phyloP scores from a whole-genome alignment of 2,888 invertebrate genomes.

The Ophion ellenae region DNA sequence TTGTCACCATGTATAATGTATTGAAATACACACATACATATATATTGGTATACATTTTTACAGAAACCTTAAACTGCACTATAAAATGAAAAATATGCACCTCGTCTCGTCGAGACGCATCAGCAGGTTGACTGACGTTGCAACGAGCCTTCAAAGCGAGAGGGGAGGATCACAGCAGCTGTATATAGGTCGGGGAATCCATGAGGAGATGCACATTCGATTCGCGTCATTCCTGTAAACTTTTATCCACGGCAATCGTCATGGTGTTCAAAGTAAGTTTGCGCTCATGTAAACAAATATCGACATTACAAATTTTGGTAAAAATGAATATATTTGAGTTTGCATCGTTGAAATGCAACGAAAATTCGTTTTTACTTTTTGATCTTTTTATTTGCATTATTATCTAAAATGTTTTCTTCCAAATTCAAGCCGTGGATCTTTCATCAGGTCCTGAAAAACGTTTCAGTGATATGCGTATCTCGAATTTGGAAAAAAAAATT shows the following conservation, averaged over 20 bases:
- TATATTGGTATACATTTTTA: neutral
- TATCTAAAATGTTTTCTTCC: no score
- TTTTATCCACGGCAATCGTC: slow-evolving; percentile 37
- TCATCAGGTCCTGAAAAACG: no score
- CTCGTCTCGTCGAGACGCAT: slow-evolving; percentile 35
- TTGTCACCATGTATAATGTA: neutral
- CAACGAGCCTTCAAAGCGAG: slow-evolving; percentile 14
- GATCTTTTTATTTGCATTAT: no score
- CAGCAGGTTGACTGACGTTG: slow-evolving; percentile 5
- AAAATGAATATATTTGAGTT: no score
- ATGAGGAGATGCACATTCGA: slow-evolving; percentile 46
- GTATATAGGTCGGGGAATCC: slow-evolving; percentile 54
- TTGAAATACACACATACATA: neutral
- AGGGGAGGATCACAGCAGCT: slow-evolving; percentile 19
- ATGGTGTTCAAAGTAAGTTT: slow-evolving; percentile 55
- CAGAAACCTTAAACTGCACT: slow-evolving; percentile 47
- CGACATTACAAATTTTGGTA: neutral
- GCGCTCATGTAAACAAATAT: neutral
- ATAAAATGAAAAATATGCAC: slow-evolving; percentile 52
- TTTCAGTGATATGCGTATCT: no score
- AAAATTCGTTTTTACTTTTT: no score
- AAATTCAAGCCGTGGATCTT: no score
- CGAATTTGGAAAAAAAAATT: no score
- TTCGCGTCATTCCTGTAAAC: slow-evolving; percentile 27
- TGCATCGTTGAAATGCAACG: no score